Evolutionary conservation across 2,797 vertebrate genomes (phyloP), one percentile per base, ranked within the genome.

Genomic region (Buphagus erythrorhynchus): DNA sequence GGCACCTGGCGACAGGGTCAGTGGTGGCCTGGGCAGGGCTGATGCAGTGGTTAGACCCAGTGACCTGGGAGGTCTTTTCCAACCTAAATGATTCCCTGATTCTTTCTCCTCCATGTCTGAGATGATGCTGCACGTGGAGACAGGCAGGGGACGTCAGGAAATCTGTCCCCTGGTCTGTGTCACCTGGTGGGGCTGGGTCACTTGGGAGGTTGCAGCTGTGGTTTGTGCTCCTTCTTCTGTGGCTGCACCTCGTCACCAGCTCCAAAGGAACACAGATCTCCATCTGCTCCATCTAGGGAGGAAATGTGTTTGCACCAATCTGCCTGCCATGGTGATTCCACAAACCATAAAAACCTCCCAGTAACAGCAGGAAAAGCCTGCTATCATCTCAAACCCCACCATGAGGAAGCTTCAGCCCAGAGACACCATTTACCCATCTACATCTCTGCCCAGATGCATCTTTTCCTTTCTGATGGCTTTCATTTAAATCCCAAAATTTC

Each of bases 291-390:
- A 17, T 13, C 9, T 3, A 14, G 22, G 3, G 6, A 51, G 28
- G 65, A 87, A 82, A 80, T 5, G 1, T 2, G 10, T 84, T 78
- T 78, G 4, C 57, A 42, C 16, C 1, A 1, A 7, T 13, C 33
- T 18, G 33, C 18, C 52, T 3, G 0, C 29, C 19, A 0, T 0
- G 21, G 57, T 2, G 4, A 6, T 2, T 67, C 49, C 49, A 31
- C 43, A 16, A 0, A 12, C 49, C 49, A 90, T 90, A 87, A 94
- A 93, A 86, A 68, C 52, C 90, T 80, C 72, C 61, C 84, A 35
- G 62, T 65, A 69, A 63, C 16, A 74, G 14, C 83, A 51, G 59
- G 16, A 78, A 74, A 80, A 88, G 13, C 55, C 55, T 89, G 36
- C 36, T 20, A 68, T 77, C 75, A 36, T 88, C 81, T 86, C 84